Conservation (phyloP, 2,113 vertebrate genomes). For the Leptosomus discolor region DNA sequence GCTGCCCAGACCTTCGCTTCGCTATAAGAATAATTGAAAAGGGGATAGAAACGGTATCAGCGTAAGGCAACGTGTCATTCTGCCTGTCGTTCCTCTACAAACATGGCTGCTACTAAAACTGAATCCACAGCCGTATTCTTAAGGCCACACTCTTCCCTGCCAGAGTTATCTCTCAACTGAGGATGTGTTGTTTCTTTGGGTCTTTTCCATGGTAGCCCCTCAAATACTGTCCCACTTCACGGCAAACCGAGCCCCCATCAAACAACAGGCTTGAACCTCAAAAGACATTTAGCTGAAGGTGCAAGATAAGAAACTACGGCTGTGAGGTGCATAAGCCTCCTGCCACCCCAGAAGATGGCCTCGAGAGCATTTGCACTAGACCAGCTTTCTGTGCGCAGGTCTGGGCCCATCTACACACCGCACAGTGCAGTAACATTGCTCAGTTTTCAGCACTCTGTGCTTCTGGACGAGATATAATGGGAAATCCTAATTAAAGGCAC, state of each 20-base stretch:
- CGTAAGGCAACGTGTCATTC: not conserved
- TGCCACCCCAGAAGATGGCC: rapidly evolving
- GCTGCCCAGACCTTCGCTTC: not conserved
- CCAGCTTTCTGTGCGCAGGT: rapidly evolving
- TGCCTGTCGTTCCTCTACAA: not conserved
- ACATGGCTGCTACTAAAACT: rapidly evolving
- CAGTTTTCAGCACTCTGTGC: not conserved
- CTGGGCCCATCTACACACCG: not conserved
- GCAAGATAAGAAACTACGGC: not conserved
- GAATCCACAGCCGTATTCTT: too few species aligned
- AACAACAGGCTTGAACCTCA: not conserved
- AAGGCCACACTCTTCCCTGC: rapidly evolving
- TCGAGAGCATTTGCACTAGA: rapidly evolving
- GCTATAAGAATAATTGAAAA: not conserved
- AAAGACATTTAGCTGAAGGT: not conserved
- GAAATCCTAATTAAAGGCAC: slow-evolving; percentile 12
- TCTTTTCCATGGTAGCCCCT: not conserved
- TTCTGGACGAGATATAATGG: not conserved
- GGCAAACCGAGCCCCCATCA: not conserved
- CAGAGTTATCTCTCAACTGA: rapidly evolving
- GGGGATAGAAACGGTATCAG: not conserved
- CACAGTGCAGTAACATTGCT: rapidly evolving
- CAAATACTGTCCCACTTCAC: not conserved
- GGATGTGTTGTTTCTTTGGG: rapidly evolving
- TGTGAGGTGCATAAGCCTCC: rapidly evolving